phyloP scores from a whole-genome alignment of 2,888 invertebrate species.

The Rhynchonema sp. region DNA sequence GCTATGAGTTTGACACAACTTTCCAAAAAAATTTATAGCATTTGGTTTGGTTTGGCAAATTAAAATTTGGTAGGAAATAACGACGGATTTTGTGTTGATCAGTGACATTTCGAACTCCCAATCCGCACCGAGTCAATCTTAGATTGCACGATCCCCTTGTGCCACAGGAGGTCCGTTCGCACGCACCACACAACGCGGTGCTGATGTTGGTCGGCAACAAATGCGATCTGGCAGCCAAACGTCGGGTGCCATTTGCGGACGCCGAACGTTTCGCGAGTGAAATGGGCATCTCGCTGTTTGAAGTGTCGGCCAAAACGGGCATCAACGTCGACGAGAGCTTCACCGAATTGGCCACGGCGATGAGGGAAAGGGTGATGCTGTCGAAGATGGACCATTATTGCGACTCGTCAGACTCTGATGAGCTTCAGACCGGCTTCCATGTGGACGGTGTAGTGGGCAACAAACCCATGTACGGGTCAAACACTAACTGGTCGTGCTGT shows the following conservation, averaged over 20 bases:
- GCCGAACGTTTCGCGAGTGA: conserved; percentile 16
- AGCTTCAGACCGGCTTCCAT: conserved; percentile 23
- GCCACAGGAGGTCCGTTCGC: conserved; percentile 20
- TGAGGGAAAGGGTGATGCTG: conserved; percentile 21
- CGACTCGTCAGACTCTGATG: conserved; percentile 13
- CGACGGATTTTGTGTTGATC: too few relatives aligned
- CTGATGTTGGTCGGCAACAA: conserved; percentile 27
- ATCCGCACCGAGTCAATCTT: too few relatives aligned
- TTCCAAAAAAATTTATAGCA: too few relatives aligned
- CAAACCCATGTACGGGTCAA: conserved; percentile 10
- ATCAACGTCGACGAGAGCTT: conserved; percentile 27
- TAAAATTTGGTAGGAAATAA: too few relatives aligned
- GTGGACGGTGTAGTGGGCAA: conserved; percentile 25
- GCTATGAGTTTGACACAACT: too few relatives aligned
- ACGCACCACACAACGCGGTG: conserved; percentile 27
- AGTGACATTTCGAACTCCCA: too few relatives aligned
- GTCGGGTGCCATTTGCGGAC: conserved; percentile 4
- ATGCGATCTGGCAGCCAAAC: conserved; percentile 17
- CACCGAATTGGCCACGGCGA: conserved; percentile 21
- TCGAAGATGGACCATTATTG: conserved; percentile 11
- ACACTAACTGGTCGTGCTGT: conserved; percentile 1
- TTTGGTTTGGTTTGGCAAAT: too few relatives aligned
- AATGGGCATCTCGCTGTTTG: conserved; percentile 26
- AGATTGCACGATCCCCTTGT: too few relatives aligned
- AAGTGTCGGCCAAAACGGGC: conserved; percentile 8